Percentiles rank a stretch among this genome's conserved stretches.
Conservation (phyloP, 1,140 invertebrate genomes). For the Drosophila quadrilineata region DNA sequence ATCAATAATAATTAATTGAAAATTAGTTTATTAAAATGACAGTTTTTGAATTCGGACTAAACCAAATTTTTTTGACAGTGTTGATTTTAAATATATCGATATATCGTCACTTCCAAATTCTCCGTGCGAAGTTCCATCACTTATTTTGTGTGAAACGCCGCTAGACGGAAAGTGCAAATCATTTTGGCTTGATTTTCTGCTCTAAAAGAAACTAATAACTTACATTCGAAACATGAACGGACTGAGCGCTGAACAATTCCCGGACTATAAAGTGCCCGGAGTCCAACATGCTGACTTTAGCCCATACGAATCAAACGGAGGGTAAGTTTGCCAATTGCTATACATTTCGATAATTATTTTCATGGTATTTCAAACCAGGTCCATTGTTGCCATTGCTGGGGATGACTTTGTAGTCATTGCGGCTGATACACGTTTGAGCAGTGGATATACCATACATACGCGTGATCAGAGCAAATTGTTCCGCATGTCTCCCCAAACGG, state of each 20-base stretch:
- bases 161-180: slow-evolving; percentile 68
- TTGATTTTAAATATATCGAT: slow-evolving; percentile 14
- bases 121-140: background rate
- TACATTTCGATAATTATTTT: background rate
- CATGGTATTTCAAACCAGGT: slow-evolving; percentile 82
- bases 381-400: slow-evolving; percentile 95
- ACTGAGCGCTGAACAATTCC: slow-evolving; percentile 82
- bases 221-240: slow-evolving; percentile 43
- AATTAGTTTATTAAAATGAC: background rate
- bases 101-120: background rate
- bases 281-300: slow-evolving; percentile 86
- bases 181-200: slow-evolving; percentile 43
- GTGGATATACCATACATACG: slow-evolving; percentile 94
- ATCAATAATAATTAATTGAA: background rate
- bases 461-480: slow-evolving; percentile 94
- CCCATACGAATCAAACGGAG: slow-evolving; percentile 90
- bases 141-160: slow-evolving; percentile 43
- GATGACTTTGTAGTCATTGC: slow-evolving; percentile 92
- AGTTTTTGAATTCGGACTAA: too few species aligned
- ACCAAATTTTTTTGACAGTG: background rate
- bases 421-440: slow-evolving; percentile 96
- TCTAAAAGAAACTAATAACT: slow-evolving; percentile 29
- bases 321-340: slow-evolving; percentile 81
- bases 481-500: slow-evolving; percentile 89
- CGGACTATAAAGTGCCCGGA: slow-evolving; percentile 85